Evolutionary conservation across 2,888 invertebrate genomes (phyloP).

Genomic region (Drosophila affinis): DNA sequence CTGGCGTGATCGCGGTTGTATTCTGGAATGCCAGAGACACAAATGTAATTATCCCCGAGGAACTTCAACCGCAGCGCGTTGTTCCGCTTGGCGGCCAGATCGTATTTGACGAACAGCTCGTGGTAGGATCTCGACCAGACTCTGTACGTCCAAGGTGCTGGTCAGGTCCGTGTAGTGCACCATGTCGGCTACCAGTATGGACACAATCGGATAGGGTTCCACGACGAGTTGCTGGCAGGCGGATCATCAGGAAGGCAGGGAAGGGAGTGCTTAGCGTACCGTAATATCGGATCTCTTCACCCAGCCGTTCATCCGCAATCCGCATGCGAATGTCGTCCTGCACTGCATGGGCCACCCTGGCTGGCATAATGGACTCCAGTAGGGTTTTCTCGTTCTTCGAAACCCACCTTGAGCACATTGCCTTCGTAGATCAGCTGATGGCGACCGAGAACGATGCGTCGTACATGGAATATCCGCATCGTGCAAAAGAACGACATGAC

Average conservation of each 20-base stretch:
- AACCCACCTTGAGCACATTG: constrained; percentile 31
- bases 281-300: not conserved
- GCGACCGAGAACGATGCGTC: constrained; percentile 37
- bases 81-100: constrained; percentile 92
- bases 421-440: constrained; percentile 40
- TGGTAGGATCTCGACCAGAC: constrained; percentile 94
- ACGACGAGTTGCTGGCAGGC: constrained; percentile 90
- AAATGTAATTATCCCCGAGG: constrained; percentile 96
- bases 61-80: constrained; percentile 94
- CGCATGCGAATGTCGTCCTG: constrained; percentile 85
- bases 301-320: constrained; percentile 72
- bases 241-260: not conserved
- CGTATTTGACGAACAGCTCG: constrained; percentile 94
- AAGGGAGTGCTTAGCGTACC: not conserved
- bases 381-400: constrained; percentile 90
- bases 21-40: constrained; percentile 93
- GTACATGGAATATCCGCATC: constrained; percentile 22
- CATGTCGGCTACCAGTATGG: constrained; percentile 95
- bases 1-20: constrained; percentile 91
- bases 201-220: constrained; percentile 93
- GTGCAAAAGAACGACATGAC: constrained; percentile 10
- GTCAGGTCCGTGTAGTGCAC: constrained; percentile 93
- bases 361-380: constrained; percentile 92
- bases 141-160: constrained; percentile 89
- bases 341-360: constrained; percentile 88